phyloP scores from a whole-genome alignment of 2,797 vertebrate species.

The Notoglanidium macrostoma region DNA sequence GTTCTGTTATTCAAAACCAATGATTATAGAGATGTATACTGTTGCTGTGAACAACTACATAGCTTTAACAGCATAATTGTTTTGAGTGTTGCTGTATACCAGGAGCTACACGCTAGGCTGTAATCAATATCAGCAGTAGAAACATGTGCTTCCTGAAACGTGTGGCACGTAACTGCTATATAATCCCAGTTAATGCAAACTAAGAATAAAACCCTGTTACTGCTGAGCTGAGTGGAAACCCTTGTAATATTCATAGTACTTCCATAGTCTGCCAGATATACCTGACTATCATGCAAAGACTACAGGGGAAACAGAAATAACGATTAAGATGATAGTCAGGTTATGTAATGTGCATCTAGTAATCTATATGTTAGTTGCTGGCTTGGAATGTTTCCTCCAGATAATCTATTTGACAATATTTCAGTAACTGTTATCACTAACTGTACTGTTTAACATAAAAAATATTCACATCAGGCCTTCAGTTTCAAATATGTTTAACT shows the following conservation, averaged over 20 bases:
- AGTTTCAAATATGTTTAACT: neutral
- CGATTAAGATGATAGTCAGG: conserved; percentile 30
- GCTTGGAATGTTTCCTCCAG: conserved; percentile 13
- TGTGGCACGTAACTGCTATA: neutral
- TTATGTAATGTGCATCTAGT: conserved; percentile 14
- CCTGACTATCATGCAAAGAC: conserved; percentile 15
- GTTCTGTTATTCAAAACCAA: neutral
- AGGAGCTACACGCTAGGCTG: neutral
- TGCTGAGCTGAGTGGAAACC: conserved; percentile 60
- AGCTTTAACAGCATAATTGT: neutral
- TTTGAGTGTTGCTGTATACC: neutral
- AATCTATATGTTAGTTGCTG: neutral
- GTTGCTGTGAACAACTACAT: neutral
- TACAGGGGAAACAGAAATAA: conserved; percentile 6
- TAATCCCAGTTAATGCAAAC: conserved; percentile 53
- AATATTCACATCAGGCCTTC: no score
- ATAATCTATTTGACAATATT: neutral
- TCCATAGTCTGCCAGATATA: conserved; percentile 11
- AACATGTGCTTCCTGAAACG: conserved; percentile 36
- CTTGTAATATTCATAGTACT: conserved; percentile 17
- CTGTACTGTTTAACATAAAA: neutral
- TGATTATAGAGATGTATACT: neutral
- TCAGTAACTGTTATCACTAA: neutral
- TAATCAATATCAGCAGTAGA: conserved; percentile 3
- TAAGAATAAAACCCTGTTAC: conserved; percentile 53